A percentile compares a stretch with the other conserved stretches of the same genome.
Evolutionary conservation across 2,797 vertebrate species (phyloP).

Genomic region (Malurus splendens): DNA sequence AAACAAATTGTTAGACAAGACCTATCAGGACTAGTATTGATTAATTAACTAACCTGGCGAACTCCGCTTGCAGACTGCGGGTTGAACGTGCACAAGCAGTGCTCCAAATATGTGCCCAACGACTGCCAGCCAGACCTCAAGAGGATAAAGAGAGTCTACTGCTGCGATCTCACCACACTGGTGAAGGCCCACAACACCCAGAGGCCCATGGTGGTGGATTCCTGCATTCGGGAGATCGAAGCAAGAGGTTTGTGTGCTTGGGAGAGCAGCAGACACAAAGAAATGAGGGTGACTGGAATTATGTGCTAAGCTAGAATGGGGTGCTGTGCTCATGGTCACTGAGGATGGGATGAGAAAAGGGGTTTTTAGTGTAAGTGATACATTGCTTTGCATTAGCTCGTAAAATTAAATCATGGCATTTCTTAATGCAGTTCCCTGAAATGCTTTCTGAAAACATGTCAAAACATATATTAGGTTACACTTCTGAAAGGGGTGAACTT

Average conservation of each 20-base stretch:
- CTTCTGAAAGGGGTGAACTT: slow-evolving; percentile 45
- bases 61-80: slow-evolving; percentile 85
- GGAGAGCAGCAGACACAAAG: background rate
- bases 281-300: background rate
- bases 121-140: slow-evolving; percentile 97
- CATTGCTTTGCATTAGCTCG: background rate
- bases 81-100: slow-evolving; percentile 97
- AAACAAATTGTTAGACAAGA: background rate
- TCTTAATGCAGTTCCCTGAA: slow-evolving; percentile 18
- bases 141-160: slow-evolving; percentile 95
- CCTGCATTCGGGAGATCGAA: slow-evolving; percentile 96
- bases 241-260: slow-evolving; percentile 81
- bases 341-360: background rate
- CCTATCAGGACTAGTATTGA: background rate
- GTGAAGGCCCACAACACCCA: slow-evolving; percentile 94
- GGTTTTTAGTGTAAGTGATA: background rate
- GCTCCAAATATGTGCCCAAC: slow-evolving; percentile 94
- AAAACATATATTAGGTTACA: background rate
- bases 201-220: slow-evolving; percentile 96
- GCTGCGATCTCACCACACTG: slow-evolving; percentile 95
- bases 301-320: accelerated
- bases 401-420: slow-evolving; percentile 23
- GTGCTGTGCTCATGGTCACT: background rate
- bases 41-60: background rate
- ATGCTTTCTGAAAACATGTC: slow-evolving; percentile 38